Evolutionary conservation across 1,140 invertebrate species (phyloP), one percentile per base, ranked within the genome.

Genomic region (Drosophila novamexicana): DNA sequence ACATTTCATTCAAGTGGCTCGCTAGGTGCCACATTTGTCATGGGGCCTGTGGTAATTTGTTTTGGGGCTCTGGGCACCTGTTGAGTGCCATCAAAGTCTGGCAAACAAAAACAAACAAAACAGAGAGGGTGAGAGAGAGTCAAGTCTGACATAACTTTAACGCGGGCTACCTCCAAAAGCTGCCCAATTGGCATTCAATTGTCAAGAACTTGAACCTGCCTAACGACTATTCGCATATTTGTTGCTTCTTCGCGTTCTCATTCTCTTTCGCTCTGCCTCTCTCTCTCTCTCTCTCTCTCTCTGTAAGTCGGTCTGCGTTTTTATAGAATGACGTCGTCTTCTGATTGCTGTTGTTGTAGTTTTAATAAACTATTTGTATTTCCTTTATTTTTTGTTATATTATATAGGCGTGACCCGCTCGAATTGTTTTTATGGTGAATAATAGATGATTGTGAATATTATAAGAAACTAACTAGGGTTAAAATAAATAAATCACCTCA

Each of bases 191-290:
- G 49, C 47, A 58, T 59, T 58, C 44, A 71, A 88, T 76, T 79
- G 82, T 79, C 83, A 86, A 86, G 83, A 86, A 83, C 83, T 86
- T 86, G 83, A 86, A 89, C 84, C 53, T 65, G 54, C 67, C 61
- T 71, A 74, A 63, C 79, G 66, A 56, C 62, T 61, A 56, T 54
- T 61, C 71, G 16, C 42, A 47, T 59, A 68, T 59, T 73, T 47
- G n/a, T 57, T 37, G 68, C 57, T 80, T 62, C 80, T 68, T 75
- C 61, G 40, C 40, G 49, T 52, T 50, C 44, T 36, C 14, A 10
- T 4, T 5, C 57, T 40, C 63, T 61, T 47, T 54, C 9, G 53
- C 22, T 47, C 52, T 71, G 37, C 65, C 49, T 71, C 58, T 39
- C 44, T 63, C 54, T 65, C 37, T 61, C 47, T 59, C 6, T 65